Percentiles rank a stretch among this genome's conserved stretches.
phyloP scores from a whole-genome alignment of 53 echinoderm and acorn worm genomes.

The Apostichopus leukothele region DNA sequence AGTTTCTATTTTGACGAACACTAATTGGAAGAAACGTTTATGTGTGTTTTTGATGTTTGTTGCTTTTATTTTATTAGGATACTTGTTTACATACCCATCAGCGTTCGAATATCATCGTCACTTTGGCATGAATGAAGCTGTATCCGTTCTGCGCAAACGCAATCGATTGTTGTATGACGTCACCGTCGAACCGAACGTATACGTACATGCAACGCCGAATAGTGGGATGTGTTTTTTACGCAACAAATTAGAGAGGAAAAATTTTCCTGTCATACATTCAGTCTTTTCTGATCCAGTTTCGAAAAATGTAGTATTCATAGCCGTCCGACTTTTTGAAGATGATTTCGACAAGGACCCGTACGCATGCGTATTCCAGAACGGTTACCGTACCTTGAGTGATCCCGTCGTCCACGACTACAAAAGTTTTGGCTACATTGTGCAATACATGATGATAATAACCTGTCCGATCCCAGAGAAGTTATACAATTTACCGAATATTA shows the following conservation, averaged over 20 bases:
- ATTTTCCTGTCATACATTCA: constrained; percentile 79
- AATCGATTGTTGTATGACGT: constrained; percentile 27
- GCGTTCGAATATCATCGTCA: not conserved
- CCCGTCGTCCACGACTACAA: constrained; percentile 66
- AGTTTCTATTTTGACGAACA: not conserved
- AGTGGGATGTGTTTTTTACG: constrained; percentile 68
- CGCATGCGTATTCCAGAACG: constrained; percentile 58
- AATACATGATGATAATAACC: constrained; percentile 69
- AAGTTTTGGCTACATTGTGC: constrained; percentile 75
- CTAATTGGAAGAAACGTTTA: not conserved
- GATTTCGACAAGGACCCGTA: constrained; percentile 52
- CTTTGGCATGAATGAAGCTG: not conserved
- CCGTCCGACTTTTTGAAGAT: constrained; percentile 50
- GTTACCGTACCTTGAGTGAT: constrained; percentile 50
- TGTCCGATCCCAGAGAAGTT: constrained; percentile 61
- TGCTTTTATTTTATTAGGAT: not conserved
- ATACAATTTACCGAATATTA: constrained; percentile 13
- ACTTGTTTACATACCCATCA: not conserved
- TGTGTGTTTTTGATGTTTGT: not conserved
- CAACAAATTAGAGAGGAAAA: constrained; percentile 54
- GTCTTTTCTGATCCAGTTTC: constrained; percentile 64
- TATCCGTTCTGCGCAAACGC: constrained; percentile 11
- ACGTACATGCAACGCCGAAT: constrained; percentile 43
- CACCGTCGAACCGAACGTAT: not conserved
- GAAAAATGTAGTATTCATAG: constrained; percentile 63